These are phyloP conservation scores for Chelon labrosus DNA, from an alignment of 2,797 vertebrate species.

Conservation along the genomic window DNA sequence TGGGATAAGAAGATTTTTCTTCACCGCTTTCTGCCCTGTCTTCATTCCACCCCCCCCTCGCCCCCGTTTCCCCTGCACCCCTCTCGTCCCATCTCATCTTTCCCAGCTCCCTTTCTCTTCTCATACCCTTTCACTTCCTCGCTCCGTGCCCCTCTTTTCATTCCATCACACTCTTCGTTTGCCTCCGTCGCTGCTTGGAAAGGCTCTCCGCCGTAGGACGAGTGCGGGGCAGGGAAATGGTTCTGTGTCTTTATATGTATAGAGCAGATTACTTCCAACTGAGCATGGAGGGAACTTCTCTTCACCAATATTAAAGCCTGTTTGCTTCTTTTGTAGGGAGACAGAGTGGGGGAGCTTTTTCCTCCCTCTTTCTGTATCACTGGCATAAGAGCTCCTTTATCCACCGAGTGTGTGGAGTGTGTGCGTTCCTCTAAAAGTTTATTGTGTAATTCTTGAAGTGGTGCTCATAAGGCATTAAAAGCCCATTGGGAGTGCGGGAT, in stretches of 20 bases:
- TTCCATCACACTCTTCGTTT: slow-evolving; percentile 56
- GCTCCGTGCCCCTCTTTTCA: slow-evolving; percentile 64
- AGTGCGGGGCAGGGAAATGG: slow-evolving; percentile 61
- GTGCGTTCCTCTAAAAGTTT: slow-evolving; percentile 18
- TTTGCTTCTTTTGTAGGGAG: slow-evolving; percentile 66
- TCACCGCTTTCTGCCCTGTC: slow-evolving; percentile 34
- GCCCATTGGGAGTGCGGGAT: slow-evolving; percentile 30
- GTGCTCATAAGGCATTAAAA: slow-evolving; percentile 39
- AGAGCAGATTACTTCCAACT: slow-evolving; percentile 72
- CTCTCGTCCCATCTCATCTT: slow-evolving; percentile 37
- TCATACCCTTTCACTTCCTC: slow-evolving; percentile 53
- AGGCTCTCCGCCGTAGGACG: slow-evolving; percentile 57
- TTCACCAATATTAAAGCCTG: slow-evolving; percentile 70
- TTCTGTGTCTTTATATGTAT: slow-evolving; percentile 60
- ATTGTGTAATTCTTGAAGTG: slow-evolving; percentile 41
- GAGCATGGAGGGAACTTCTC: slow-evolving; percentile 63
- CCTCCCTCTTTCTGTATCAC: slow-evolving; percentile 38
- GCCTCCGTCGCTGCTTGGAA: slow-evolving; percentile 18
- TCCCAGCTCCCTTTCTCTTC: slow-evolving; percentile 41
- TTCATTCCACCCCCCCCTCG: slow-evolving; percentile 6
- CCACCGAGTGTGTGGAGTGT: slow-evolving; percentile 34
- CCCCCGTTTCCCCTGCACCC: background rate
- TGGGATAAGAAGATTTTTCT: slow-evolving; percentile 74
- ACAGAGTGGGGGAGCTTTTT: slow-evolving; percentile 56
- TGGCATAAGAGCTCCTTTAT: slow-evolving; percentile 72